Percentiles rank a stretch among this genome's conserved stretches.
phyloP scores from a whole-genome alignment of 2,797 vertebrate genomes.

The Anguilla megastoma region DNA sequence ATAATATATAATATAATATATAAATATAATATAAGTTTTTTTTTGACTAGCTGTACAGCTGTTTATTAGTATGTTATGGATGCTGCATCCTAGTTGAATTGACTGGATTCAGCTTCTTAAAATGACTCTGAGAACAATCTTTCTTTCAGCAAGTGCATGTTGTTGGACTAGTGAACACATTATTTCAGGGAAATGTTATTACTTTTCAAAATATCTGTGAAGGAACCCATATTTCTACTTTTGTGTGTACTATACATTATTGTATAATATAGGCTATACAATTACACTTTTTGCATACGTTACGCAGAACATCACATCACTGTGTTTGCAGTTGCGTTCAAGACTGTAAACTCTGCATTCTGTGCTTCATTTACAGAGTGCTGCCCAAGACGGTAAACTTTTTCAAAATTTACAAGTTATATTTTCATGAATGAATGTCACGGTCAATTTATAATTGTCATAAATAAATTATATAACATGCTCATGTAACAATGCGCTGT shows the following conservation, averaged over 20 bases:
- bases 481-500: not conserved
- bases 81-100: not conserved
- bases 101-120: not conserved
- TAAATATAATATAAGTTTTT: no score
- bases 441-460: not conserved
- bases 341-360: slow-evolving; percentile 26
- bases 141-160: not conserved
- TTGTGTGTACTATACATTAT: not conserved
- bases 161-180: not conserved
- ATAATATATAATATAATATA: no score
- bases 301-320: not conserved
- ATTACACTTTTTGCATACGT: not conserved
- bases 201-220: not conserved
- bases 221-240: not conserved
- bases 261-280: not conserved
- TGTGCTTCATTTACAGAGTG: slow-evolving; percentile 71
- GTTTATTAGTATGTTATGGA: not conserved
- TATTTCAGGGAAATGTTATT: not conserved
- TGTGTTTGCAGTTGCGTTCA: not conserved
- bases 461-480: not conserved
- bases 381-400: slow-evolving; percentile 68
- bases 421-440: not conserved
- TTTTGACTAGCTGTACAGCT: not conserved
- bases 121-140: not conserved
- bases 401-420: not conserved